Evolutionary conservation across 1,140 invertebrate species (phyloP).

Genomic region (Papilio polytes): DNA sequence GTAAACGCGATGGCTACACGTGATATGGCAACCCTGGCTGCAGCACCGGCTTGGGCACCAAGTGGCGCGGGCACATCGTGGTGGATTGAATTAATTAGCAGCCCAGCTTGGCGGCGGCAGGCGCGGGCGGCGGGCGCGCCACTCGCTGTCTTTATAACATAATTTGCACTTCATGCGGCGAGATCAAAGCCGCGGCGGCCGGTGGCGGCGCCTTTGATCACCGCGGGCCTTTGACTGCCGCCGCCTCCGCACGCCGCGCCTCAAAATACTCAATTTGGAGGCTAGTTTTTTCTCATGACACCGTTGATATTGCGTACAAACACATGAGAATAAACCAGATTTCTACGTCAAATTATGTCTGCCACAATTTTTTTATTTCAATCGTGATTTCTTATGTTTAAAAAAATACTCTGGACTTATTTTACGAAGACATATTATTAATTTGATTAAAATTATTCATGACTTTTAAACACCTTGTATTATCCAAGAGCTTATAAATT

Average conservation of each 20-base stretch:
- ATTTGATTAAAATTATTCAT: background rate
- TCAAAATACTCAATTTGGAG: constrained; percentile 80
- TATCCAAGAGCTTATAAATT: background rate
- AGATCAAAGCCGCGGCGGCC: constrained; percentile 77
- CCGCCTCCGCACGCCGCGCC: constrained; percentile 77
- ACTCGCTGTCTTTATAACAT: constrained; percentile 83
- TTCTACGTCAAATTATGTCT: background rate
- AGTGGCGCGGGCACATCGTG: constrained; percentile 46
- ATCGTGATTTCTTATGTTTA: background rate
- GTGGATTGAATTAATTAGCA: constrained; percentile 80
- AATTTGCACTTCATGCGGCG: constrained; percentile 81
- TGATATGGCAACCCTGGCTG: constrained; percentile 19
- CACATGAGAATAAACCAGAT: constrained; percentile 17
- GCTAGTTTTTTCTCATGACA: constrained; percentile 65
- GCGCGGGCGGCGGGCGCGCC: constrained; percentile 69
- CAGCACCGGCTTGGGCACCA: constrained; percentile 8
- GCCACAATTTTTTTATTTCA: background rate
- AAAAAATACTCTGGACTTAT: background rate
- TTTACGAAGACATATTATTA: background rate
- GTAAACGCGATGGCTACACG: background rate
- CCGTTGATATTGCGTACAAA: constrained; percentile 38
- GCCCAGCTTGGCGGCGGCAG: constrained; percentile 59
- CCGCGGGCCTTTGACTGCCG: constrained; percentile 75
- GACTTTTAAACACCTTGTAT: background rate
- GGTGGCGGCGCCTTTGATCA: constrained; percentile 80